These are phyloP conservation scores for Serinus canaria DNA, from an alignment of 2,113 vertebrate genomes.

Conservation along the genomic window DNA sequence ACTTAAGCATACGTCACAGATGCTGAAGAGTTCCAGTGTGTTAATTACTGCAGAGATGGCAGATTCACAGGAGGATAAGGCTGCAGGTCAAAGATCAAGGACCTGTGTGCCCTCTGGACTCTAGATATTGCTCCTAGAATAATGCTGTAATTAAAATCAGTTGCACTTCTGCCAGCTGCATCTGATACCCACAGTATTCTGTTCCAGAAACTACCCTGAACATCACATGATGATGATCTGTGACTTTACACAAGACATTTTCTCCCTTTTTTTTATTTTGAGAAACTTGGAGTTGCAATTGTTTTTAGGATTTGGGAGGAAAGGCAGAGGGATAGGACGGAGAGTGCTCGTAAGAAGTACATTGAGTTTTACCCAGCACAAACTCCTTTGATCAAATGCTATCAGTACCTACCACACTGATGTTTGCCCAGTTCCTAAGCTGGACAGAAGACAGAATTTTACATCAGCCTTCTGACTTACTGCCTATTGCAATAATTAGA, in stretches of 20 bases:
- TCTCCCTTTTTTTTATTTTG: not conserved
- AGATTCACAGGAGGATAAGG: not conserved
- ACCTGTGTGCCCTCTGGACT: not conserved
- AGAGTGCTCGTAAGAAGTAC: not conserved
- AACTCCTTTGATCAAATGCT: not conserved
- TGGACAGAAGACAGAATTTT: not conserved
- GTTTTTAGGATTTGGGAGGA: not conserved
- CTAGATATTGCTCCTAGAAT: not conserved
- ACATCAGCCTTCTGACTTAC: not conserved
- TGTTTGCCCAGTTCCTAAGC: not conserved
- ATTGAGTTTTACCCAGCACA: not conserved
- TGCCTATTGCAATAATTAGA: not conserved
- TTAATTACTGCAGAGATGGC: not conserved
- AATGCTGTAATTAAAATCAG: not conserved
- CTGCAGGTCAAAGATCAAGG: not conserved
- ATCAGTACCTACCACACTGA: not conserved
- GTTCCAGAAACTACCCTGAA: not conserved
- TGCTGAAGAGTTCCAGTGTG: not conserved
- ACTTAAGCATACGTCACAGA: not conserved
- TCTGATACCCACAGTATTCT: not conserved
- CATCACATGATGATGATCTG: not conserved
- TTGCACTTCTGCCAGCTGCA: not conserved
- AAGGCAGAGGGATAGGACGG: not conserved
- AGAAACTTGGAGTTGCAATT: not conserved
- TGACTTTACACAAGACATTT: not conserved